These are phyloP conservation scores for Ameiurus melas DNA, from an alignment of 2,113 vertebrate genomes.

Conservation along the genomic window DNA sequence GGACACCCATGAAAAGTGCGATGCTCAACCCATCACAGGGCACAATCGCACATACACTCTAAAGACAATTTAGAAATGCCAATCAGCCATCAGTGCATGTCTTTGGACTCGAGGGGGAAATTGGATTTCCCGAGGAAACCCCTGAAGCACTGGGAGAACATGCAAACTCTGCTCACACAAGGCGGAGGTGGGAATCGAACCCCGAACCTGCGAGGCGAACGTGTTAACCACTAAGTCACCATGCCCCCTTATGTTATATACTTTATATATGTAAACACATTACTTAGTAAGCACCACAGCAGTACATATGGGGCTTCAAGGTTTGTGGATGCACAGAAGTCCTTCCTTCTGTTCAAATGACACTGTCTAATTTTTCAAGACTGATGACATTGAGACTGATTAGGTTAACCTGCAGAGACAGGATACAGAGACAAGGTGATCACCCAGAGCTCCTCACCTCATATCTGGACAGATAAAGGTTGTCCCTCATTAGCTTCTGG, in stretches of 20 bases:
- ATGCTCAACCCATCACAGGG: too few relatives aligned
- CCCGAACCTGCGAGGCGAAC: too few relatives aligned
- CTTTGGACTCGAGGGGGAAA: too few relatives aligned
- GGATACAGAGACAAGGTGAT: background rate
- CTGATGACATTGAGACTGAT: slow-evolving; percentile 18
- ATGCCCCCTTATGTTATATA: background rate
- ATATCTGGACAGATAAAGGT: slow-evolving; percentile 12
- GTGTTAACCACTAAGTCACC: too few relatives aligned
- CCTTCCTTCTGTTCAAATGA: background rate
- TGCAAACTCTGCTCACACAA: too few relatives aligned
- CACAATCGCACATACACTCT: too few relatives aligned
- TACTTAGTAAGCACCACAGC: background rate
- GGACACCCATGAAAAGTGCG: too few relatives aligned
- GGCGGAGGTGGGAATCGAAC: too few relatives aligned
- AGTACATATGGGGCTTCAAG: background rate
- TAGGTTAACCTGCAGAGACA: slow-evolving; percentile 3
- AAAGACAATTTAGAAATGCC: too few relatives aligned
- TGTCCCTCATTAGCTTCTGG: slow-evolving; percentile 42
- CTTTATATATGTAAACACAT: background rate
- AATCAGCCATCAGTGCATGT: too few relatives aligned
- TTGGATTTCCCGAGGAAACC: too few relatives aligned
- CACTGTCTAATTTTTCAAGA: slow-evolving; percentile 2
- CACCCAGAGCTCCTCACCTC: slow-evolving; percentile 11
- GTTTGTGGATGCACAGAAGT: background rate
- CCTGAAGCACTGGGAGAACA: too few relatives aligned